Conservation (phyloP, 2,113 vertebrate species). For the Glaucidium brasilianum region DNA sequence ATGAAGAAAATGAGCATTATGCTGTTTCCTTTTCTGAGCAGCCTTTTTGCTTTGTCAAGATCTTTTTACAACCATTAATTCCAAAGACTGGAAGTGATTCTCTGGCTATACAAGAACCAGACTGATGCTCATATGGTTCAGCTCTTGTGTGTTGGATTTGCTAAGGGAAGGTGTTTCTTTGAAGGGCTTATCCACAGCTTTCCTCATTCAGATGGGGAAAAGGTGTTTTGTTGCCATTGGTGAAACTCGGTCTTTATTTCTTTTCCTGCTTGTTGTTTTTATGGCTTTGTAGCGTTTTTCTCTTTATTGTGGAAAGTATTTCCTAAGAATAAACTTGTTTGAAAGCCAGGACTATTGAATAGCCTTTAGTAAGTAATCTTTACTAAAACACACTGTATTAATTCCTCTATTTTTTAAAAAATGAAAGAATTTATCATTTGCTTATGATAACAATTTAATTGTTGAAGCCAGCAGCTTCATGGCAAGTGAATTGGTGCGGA, state of each 20-base stretch:
- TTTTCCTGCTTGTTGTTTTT: background rate
- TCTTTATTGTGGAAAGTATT: background rate
- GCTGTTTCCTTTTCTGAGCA: background rate
- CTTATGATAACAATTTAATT: background rate
- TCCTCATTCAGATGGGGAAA: background rate
- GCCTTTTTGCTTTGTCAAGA: background rate
- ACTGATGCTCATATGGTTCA: background rate
- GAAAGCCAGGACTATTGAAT: background rate
- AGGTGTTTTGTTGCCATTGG: background rate
- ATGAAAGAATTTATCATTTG: background rate
- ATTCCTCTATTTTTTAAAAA: background rate
- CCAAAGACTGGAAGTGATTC: background rate
- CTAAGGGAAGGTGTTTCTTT: background rate
- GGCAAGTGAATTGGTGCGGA: background rate
- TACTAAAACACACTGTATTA: background rate
- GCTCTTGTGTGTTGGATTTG: background rate
- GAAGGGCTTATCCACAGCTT: background rate
- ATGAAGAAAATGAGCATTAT: background rate
- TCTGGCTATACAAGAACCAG: background rate
- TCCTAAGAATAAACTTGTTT: background rate
- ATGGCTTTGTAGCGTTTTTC: background rate
- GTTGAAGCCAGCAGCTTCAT: background rate
- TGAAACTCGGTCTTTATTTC: background rate
- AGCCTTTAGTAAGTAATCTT: background rate
- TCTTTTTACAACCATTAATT: accelerated